A percentile compares a stretch with the other conserved stretches of the same genome.
These are phyloP conservation scores for Strigamia crassipes DNA, from an alignment of 2,888 invertebrate species.

Conservation along the genomic window DNA sequence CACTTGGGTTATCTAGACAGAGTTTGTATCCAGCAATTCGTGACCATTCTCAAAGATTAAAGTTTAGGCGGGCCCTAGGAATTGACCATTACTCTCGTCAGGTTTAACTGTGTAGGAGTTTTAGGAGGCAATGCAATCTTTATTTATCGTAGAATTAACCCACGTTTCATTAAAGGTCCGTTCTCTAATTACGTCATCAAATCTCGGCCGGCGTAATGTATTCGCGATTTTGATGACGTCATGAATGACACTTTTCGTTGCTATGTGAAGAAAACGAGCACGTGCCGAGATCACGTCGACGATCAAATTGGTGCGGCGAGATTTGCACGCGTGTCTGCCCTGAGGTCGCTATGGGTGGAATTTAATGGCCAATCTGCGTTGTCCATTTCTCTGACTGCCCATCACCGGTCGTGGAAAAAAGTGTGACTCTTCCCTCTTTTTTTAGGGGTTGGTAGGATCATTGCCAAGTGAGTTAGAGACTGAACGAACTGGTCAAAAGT, in stretches of 20 bases:
- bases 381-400: conserved; percentile 40
- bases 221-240: not conserved
- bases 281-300: conserved; percentile 37
- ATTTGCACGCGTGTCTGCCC: conserved; percentile 40
- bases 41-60: conserved; percentile 32
- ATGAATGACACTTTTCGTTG: not conserved
- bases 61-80: not conserved
- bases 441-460: conserved; percentile 36
- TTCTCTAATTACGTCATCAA: not conserved
- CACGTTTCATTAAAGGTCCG: not conserved
- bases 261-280: not conserved
- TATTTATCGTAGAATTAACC: conserved; percentile 29
- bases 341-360: conserved; percentile 27
- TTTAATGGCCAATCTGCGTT: conserved; percentile 40
- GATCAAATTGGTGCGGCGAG: conserved; percentile 42
- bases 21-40: not conserved
- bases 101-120: conserved; percentile 27
- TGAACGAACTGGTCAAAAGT: conserved; percentile 27
- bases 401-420: conserved; percentile 29
- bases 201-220: not conserved
- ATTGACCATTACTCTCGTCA: conserved; percentile 24
- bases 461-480: conserved; percentile 37
- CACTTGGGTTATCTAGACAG: conserved; percentile 4
- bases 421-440: not conserved
- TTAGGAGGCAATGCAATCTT: conserved; percentile 35